Conservation (phyloP, 2,888 invertebrate genomes). For the Anticlea derivata region DNA sequence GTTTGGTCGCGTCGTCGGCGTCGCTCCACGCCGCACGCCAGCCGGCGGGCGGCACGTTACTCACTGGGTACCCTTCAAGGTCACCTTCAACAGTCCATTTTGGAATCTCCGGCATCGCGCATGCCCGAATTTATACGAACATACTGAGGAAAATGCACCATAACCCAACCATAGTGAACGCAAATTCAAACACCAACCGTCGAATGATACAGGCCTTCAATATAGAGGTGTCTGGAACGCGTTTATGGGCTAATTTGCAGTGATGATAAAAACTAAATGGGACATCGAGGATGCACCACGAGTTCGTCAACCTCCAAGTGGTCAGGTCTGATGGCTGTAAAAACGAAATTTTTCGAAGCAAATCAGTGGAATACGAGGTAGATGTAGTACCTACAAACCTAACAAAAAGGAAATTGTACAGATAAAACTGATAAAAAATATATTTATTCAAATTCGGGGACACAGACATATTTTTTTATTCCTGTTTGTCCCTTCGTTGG, state of each 20-base stretch:
- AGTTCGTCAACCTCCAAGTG: constrained; percentile 5
- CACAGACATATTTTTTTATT: too few species aligned
- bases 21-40: constrained; percentile 21
- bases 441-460: too few species aligned
- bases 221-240: constrained; percentile 4
- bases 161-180: constrained; percentile 39
- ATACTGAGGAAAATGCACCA: constrained; percentile 45
- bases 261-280: constrained; percentile 7
- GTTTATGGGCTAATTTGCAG: constrained; percentile 3
- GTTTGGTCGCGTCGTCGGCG: constrained; percentile 30
- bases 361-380: too few species aligned
- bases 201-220: constrained; percentile 50
- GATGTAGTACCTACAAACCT: too few species aligned
- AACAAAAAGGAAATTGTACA: too few species aligned
- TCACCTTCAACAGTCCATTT: constrained; percentile 71
- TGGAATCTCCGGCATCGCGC: constrained; percentile 66
- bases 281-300: not conserved
- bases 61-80: constrained; percentile 55
- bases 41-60: constrained; percentile 25
- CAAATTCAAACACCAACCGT: constrained; percentile 30
- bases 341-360: not conserved
- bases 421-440: too few species aligned
- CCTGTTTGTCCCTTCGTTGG: too few species aligned
- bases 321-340: not conserved
- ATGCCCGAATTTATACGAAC: constrained; percentile 57